Conservation (phyloP, 2,888 invertebrate genomes). For the Acrocyrtus sp. region DNA sequence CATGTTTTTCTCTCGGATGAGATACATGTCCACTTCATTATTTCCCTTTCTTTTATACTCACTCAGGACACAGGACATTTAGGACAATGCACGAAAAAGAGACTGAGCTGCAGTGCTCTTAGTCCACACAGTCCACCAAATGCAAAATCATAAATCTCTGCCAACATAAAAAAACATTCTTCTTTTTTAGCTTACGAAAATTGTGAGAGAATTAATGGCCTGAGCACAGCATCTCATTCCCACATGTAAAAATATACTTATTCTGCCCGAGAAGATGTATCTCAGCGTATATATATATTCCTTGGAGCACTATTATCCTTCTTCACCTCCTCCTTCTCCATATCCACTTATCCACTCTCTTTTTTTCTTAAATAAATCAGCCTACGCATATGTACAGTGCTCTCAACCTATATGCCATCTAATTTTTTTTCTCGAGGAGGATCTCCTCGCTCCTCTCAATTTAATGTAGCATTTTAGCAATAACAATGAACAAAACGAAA, state of each 20-base stretch:
- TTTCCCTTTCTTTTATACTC: too few relatives aligned
- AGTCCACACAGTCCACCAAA: background rate
- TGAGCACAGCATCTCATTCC: background rate
- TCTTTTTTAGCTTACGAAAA: background rate
- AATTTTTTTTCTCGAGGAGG: background rate
- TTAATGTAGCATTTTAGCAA: conserved; percentile 18
- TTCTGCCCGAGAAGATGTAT: conserved; percentile 7
- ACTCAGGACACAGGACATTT: background rate
- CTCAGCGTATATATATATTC: too few relatives aligned
- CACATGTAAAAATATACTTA: conserved; percentile 8
- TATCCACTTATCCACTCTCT: background rate
- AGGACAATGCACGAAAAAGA: background rate
- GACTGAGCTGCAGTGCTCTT: too few relatives aligned
- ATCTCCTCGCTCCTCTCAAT: too few relatives aligned
- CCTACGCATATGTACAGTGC: conserved; percentile 38
- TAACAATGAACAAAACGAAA: background rate
- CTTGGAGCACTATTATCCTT: background rate
- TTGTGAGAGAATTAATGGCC: conserved; percentile 35
- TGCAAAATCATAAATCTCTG: conserved; percentile 48
- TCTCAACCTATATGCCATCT: background rate
- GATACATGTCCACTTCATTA: background rate
- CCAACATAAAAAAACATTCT: conserved; percentile 37
- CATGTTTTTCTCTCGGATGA: background rate
- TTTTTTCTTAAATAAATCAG: conserved; percentile 1
- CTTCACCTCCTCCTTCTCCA: conserved; percentile 1